These are phyloP conservation scores for Vanessa tameamea DNA, from an alignment of 1,140 invertebrate species.

Conservation along the genomic window DNA sequence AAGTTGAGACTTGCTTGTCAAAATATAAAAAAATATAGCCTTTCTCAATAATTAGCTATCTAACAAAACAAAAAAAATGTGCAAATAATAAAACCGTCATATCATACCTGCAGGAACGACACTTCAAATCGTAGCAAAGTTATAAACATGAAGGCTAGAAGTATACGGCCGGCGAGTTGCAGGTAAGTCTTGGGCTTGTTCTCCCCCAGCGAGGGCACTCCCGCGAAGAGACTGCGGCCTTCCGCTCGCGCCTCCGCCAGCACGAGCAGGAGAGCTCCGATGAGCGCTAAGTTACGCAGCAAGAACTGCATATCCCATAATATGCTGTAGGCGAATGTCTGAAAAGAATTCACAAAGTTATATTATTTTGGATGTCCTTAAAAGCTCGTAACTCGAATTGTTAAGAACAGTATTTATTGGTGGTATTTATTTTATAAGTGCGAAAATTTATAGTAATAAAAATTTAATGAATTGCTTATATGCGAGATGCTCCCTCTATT, in stretches of 20 bases:
- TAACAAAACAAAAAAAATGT: too few relatives aligned
- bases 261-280: slow-evolving; percentile 96
- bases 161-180: slow-evolving; percentile 96
- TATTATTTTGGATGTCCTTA: not conserved
- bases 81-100: not conserved
- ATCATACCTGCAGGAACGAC: slow-evolving; percentile 91
- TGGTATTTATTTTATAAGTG: too few relatives aligned
- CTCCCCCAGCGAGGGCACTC: slow-evolving; percentile 97
- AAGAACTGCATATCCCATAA: slow-evolving; percentile 99
- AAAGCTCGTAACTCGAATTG: not conserved
- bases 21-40: too few relatives aligned
- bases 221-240: slow-evolving; percentile 96
- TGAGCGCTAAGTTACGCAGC: slow-evolving; percentile 96
- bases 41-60: too few relatives aligned
- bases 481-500: too few relatives aligned
- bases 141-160: slow-evolving; percentile 99
- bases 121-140: slow-evolving; percentile 97
- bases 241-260: slow-evolving; percentile 96
- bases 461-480: too few relatives aligned
- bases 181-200: slow-evolving; percentile 99
- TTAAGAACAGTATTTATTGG: too few relatives aligned
- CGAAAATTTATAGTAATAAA: too few relatives aligned
- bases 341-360: slow-evolving; percentile 62
- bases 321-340: slow-evolving; percentile 99
- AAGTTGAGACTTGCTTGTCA: too few relatives aligned